Percentiles rank a stretch among this genome's conserved stretches.
Conservation (phyloP, 2,113 vertebrate species). For the Morphnarchus princeps region DNA sequence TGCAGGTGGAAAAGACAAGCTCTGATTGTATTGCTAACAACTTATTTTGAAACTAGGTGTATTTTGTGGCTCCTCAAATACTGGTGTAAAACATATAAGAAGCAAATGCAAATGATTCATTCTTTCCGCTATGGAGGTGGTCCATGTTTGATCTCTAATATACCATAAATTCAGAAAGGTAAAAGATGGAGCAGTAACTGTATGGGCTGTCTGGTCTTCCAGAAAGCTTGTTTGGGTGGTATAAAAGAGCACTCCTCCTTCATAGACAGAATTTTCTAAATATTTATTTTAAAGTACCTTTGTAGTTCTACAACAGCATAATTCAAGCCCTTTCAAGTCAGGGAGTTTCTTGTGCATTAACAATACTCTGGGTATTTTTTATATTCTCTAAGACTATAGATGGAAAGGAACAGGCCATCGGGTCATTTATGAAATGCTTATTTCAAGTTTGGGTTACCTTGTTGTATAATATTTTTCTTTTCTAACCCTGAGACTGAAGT, state of each 20-base stretch:
- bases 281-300: neutral
- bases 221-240: neutral
- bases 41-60: neutral
- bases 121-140: neutral
- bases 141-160: neutral
- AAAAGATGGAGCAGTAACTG: neutral
- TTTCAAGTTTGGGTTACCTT: neutral
- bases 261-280: neutral
- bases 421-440: neutral
- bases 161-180: neutral
- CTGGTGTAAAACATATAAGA: neutral
- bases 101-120: neutral
- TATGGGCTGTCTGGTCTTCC: neutral
- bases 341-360: neutral
- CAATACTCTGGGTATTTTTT: neutral
- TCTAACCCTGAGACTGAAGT: neutral
- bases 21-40: neutral
- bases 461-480: neutral
- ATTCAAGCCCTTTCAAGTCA: neutral
- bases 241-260: neutral
- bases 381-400: neutral
- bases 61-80: neutral
- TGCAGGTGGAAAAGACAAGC: neutral
- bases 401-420: neutral
- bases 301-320: neutral